Evolutionary conservation across 2,888 invertebrate genomes (phyloP).

Genomic region (Zonitis immaculata): DNA sequence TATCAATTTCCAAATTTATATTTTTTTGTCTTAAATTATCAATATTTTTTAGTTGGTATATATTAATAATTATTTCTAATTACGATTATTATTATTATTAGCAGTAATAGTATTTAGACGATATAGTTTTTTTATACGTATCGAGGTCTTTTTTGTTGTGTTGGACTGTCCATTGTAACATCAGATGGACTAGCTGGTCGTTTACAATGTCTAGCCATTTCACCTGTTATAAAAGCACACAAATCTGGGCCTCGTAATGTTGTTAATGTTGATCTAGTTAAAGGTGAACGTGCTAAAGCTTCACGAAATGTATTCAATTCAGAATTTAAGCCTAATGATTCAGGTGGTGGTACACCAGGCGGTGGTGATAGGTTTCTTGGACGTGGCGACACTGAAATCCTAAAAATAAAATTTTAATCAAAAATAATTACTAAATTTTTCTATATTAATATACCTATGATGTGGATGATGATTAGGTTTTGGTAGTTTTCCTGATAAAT

Average conservation of each 20-base stretch:
- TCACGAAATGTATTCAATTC: conserved; percentile 71
- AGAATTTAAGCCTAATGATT: conserved; percentile 49
- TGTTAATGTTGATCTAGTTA: conserved; percentile 42
- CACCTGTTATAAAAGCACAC: conserved; percentile 67
- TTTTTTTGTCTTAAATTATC: conserved; percentile 1
- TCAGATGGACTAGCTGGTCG: conserved; percentile 64
- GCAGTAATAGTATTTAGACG: neutral
- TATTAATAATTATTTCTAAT: conserved; percentile 5
- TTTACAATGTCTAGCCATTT: conserved; percentile 70
- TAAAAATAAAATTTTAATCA: no score
- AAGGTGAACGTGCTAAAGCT: conserved; percentile 60
- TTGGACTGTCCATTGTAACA: conserved; percentile 74
- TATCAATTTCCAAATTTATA: neutral
- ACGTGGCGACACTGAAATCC: conserved; percentile 47
- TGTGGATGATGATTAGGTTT: conserved; percentile 51
- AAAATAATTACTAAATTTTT: no score
- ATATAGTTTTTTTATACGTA: conserved; percentile 55
- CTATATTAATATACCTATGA: no score
- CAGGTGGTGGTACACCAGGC: conserved; percentile 39
- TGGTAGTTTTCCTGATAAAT: conserved; percentile 68
- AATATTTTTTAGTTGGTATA: conserved; percentile 12
- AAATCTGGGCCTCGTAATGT: conserved; percentile 52
- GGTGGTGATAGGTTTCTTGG: conserved; percentile 52
- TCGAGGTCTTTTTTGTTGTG: conserved; percentile 67
- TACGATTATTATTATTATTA: neutral